Percentiles rank a stretch among this genome's conserved stretches.
Evolutionary conservation across 2,797 vertebrate genomes (phyloP).

Genomic region (Neopelma chrysocephalum): DNA sequence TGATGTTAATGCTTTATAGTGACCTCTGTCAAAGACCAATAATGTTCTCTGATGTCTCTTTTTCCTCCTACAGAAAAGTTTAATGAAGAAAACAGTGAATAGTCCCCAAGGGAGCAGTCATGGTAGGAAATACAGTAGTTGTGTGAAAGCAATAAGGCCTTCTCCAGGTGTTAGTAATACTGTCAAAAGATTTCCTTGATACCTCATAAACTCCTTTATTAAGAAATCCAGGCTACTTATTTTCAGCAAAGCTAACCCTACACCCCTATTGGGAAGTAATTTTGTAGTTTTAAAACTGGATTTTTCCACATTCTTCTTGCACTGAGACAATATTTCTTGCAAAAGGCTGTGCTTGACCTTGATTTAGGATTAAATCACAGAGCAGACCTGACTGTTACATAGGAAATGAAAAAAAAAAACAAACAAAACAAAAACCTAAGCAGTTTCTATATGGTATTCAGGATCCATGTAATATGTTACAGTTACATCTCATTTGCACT

Average conservation of each 20-base stretch:
- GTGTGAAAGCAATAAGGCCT: background rate
- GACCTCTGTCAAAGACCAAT: background rate
- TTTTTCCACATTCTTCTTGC: background rate
- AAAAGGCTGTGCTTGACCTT: background rate
- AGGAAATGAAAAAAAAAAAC: background rate
- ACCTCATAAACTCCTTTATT: background rate
- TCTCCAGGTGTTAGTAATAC: background rate
- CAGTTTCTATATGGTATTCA: background rate
- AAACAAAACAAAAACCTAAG: background rate
- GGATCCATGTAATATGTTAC: background rate
- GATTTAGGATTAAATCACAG: background rate
- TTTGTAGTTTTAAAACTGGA: background rate
- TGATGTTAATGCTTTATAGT: background rate
- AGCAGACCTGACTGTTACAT: background rate
- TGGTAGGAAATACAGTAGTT: background rate
- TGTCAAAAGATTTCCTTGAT: background rate
- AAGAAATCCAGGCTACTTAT: background rate
- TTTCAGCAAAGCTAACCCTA: background rate
- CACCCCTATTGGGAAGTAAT: background rate
- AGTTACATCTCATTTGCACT: background rate
- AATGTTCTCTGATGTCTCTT: background rate
- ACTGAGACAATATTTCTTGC: background rate
- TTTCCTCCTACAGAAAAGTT: background rate
- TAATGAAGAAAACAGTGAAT: background rate
- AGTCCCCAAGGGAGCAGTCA: background rate